Evolutionary conservation across 2,888 invertebrate genomes (phyloP).

Genomic region (Leucozona laternaria): DNA sequence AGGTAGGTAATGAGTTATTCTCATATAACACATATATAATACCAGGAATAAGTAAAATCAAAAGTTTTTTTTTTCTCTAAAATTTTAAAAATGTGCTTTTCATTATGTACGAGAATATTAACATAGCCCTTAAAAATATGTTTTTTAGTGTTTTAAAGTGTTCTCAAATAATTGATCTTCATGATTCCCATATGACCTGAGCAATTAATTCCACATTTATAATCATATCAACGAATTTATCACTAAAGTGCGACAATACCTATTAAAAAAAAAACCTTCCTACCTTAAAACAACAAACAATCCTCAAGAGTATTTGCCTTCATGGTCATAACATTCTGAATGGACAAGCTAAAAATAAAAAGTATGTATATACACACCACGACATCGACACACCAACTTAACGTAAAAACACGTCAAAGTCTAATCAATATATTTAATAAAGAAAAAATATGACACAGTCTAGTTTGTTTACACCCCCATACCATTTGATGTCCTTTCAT

Average conservation of each 20-base stretch:
- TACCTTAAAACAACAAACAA: constrained; percentile 16
- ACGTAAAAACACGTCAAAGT: constrained; percentile 19
- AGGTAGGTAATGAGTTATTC: background rate
- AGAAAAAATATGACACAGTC: constrained; percentile 26
- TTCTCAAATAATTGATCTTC: background rate
- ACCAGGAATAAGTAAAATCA: background rate
- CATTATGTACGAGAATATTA: background rate
- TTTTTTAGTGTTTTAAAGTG: too few relatives aligned
- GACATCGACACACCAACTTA: background rate
- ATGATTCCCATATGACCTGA: background rate
- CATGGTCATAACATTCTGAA: constrained; percentile 5
- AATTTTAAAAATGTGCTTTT: background rate
- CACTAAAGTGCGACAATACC: background rate
- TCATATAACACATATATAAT: background rate
- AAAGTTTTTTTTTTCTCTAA: background rate
- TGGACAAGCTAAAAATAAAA: constrained; percentile 1
- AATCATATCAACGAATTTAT: background rate
- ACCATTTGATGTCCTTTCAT: background rate
- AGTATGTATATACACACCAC: background rate
- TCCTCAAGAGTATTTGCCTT: constrained; percentile 8
- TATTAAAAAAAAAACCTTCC: background rate
- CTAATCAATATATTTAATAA: constrained; percentile 58
- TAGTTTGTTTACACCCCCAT: background rate
- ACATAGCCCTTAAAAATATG: too few relatives aligned
- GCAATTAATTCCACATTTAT: background rate